phyloP scores from a whole-genome alignment of 2,113 vertebrate species.

The Pan paniscus region DNA sequence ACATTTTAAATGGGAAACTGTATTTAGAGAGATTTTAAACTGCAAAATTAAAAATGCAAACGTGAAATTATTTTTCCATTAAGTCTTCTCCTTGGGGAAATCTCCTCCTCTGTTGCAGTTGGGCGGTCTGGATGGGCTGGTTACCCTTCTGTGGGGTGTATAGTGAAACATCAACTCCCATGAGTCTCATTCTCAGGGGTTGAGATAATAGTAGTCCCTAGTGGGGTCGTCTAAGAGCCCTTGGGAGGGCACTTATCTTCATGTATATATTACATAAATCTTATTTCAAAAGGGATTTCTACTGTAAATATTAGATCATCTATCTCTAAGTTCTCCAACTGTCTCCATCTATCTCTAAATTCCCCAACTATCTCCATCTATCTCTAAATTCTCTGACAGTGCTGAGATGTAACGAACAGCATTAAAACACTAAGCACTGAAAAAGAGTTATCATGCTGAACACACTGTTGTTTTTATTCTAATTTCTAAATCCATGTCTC shows the following conservation, averaged over 20 bases:
- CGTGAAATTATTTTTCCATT: slow-evolving; percentile 26
- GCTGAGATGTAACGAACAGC: background rate
- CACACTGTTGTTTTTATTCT: background rate
- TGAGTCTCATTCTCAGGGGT: background rate
- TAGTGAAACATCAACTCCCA: background rate
- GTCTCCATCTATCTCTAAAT: background rate
- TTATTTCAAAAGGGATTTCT: background rate
- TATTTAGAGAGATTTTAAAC: slow-evolving; percentile 68
- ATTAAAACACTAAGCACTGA: background rate
- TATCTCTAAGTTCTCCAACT: background rate
- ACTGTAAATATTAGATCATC: background rate
- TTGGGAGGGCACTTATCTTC: background rate
- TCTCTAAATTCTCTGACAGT: background rate
- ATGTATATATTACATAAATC: background rate
- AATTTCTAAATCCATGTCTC: background rate
- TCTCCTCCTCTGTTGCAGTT: background rate
- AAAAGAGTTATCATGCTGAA: background rate
- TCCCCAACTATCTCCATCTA: no score
- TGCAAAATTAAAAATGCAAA: slow-evolving; percentile 62
- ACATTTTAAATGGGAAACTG: slow-evolving; percentile 59
- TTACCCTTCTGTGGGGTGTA: background rate
- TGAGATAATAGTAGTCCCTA: background rate
- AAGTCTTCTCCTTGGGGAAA: slow-evolving; percentile 12
- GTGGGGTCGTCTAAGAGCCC: background rate
- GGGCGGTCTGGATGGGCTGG: background rate